Evolutionary conservation across 2,888 invertebrate genomes (phyloP), one percentile per base, ranked within the genome.

Genomic region (Dermolepida albohirtum): DNA sequence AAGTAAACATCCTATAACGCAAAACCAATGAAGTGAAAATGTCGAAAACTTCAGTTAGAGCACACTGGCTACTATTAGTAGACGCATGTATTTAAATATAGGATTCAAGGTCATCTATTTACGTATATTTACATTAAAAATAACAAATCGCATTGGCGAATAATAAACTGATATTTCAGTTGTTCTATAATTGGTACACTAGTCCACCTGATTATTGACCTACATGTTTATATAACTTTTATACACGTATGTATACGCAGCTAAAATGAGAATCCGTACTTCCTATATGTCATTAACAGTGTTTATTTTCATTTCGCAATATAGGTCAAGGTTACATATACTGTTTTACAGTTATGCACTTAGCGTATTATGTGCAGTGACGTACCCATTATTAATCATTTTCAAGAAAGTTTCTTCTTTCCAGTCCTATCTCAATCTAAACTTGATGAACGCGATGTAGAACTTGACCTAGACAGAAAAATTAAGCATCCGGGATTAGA

Each of bases 101-200:
- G 59, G 47, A 47, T 29, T 62, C 59, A 62, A 62, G 59, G 59
- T 49, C 47, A 34, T 34, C 14, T 17, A 14, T 62, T 62, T 62
- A 62, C 59, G 59, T 62, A 49, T 62, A 47, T 62, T 34, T n/a
- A 22, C 59, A 43, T 11, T 62, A 47, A 47, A 62, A 62, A 62
- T 62, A 62, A 47, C 34, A 47, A 62, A 43, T 11, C 29, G 29
- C 47, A 49, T 47, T 34, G 47, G 47, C 47, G 59, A 49, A 49
- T 47, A 62, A 62, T 34, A 29, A 34, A 22, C 4, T 49, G 22
- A 49, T 22, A 22, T 11, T 11, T 49, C n/a, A 7, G 11, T 49
- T 17, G 49, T 8, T 22, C 2, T 22, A 17, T 11, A 22, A 16
- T 49, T 17, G 7, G 49, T 49, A 49, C 11, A 22, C 10, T 22